Conservation (phyloP, 1,140 invertebrate species). For the Platyura marginata region DNA sequence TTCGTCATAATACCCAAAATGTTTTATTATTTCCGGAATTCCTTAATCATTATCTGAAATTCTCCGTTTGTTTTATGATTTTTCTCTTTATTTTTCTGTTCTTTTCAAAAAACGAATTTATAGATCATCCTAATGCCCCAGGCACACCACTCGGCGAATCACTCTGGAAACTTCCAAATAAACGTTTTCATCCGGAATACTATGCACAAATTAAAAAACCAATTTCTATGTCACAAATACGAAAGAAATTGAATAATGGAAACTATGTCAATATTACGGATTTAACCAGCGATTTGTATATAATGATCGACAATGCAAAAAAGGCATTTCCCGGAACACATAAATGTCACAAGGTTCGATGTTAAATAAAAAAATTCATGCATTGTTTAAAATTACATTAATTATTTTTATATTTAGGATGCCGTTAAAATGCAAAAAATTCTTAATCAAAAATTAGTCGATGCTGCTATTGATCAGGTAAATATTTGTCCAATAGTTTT, state of each 20-base stretch:
- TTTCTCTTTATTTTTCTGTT: neutral
- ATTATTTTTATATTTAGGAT: constrained; percentile 60
- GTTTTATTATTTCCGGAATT: no score
- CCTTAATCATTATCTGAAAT: no score
- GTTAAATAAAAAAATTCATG: neutral
- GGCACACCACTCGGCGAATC: constrained; percentile 65
- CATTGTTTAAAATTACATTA: neutral
- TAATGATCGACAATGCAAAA: constrained; percentile 97
- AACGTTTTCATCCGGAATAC: constrained; percentile 86
- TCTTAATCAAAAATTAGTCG: constrained; percentile 21
- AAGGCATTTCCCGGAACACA: constrained; percentile 78
- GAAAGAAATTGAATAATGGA: constrained; percentile 72
- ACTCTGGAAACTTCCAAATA: constrained; percentile 83
- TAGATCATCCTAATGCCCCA: constrained; percentile 22
- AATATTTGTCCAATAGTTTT: no score
- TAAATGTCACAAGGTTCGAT: constrained; percentile 52
- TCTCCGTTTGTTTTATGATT: neutral
- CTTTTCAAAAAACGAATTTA: neutral
- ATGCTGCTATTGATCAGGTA: constrained; percentile 17
- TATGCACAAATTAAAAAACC: constrained; percentile 95
- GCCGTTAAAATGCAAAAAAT: constrained; percentile 30
- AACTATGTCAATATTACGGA: constrained; percentile 75
- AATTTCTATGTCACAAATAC: constrained; percentile 84
- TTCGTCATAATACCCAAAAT: no score
- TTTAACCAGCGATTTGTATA: constrained; percentile 84